Conservation (phyloP, 1,140 invertebrate species). For the Zaprionus capensis region DNA sequence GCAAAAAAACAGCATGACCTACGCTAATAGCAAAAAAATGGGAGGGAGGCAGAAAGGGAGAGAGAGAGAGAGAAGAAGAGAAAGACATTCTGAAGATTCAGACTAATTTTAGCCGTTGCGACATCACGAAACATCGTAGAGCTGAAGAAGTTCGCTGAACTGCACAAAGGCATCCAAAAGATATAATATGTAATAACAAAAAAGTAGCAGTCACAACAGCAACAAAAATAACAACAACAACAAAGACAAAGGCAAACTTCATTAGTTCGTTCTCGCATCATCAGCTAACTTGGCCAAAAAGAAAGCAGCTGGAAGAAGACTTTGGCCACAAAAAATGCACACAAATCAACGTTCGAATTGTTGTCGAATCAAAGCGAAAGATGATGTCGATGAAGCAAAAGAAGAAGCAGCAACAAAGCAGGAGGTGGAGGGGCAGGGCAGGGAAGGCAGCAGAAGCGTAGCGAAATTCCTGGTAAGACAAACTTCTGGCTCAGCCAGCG, state of each 20-base stretch:
- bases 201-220: constrained; percentile 41
- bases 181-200: constrained; percentile 70
- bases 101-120: constrained; percentile 81
- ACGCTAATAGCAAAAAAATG: constrained; percentile 30
- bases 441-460: constrained; percentile 19
- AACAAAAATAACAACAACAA: constrained; percentile 35
- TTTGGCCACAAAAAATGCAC: constrained; percentile 70
- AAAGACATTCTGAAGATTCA: constrained; percentile 37
- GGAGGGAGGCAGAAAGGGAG: background rate
- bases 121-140: constrained; percentile 68
- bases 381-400: constrained; percentile 26
- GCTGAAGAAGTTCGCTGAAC: constrained; percentile 70
- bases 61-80: constrained; percentile 12
- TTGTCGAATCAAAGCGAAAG: constrained; percentile 49
- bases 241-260: constrained; percentile 63
- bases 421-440: background rate
- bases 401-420: constrained; percentile 19
- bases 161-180: constrained; percentile 66
- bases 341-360: constrained; percentile 76
- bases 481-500: constrained; percentile 18
- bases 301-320: constrained; percentile 51
- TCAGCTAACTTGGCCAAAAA: constrained; percentile 55
- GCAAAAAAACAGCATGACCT: constrained; percentile 41
- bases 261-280: constrained; percentile 53
- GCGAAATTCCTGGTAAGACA: constrained; percentile 55